Evolutionary conservation across 2,888 invertebrate species (phyloP), one percentile per base, ranked within the genome.

Genomic region (Epiblema foenella): DNA sequence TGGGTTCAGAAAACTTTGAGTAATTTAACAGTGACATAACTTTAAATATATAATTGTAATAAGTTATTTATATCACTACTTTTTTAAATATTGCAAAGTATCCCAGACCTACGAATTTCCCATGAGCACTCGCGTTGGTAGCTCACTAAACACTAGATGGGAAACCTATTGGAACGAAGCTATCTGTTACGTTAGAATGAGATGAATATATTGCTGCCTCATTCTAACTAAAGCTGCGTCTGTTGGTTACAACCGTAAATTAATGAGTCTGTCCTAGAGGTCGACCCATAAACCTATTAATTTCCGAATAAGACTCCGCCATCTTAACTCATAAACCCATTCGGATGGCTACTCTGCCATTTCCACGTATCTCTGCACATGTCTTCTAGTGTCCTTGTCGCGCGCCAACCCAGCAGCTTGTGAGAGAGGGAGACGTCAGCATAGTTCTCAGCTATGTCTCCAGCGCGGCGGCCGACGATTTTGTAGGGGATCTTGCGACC

Each of bases 321-420:
- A 9, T 17, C 54, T 70, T 72, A 74, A 39, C 58, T 71, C 76
- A 81, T 84, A 59, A 91, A 97, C 0, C 98, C 98, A 73, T 96
- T 94, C 1, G 98, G 98, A 90, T 98, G 97, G 66, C 92, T 91
- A 64, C 95, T 95, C 87, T 98, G 98, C 98, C 98, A 98, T 66
- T 94, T 95, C 98, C 98, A 98, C 0, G 97, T 95, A 83, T 98
- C 98, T 11, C 85, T 88, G 85, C 98, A 98, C 98, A 98, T 98
- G 76, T 97, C 97, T 12, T 95, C 90, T 5, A 98, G 90, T 72
- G 95, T 94, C 82, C 95, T 95, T n/a, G 94, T 94, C 18, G 98
- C 97, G 33, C 94, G 94, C 98, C 99, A 99, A n/a, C 95, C 95
- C 1, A 99, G 91, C 79, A 98, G 95, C 72, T 94, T 91, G 69